Base-by-base conservation (phyloP, 1,140 invertebrate genomes). In the Drosophila navojoa region DNA sequence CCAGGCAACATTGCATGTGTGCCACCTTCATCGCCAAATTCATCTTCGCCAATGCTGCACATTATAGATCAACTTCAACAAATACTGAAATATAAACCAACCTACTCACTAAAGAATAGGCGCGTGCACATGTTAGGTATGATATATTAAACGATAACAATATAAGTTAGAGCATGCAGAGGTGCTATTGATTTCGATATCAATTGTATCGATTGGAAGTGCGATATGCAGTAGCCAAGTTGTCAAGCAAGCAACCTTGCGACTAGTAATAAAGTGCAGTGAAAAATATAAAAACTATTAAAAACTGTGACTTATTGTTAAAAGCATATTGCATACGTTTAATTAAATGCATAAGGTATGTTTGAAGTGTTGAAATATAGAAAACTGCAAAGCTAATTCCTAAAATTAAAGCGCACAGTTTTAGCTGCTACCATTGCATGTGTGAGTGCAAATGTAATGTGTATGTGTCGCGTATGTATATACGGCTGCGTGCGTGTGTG, bases 11-110 rank as follows among this genome's bases (percentile, higher is more conserved):
- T 92, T 5, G 73, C 66, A 64, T 90, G 90, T 6, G 44, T 49
- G 19, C 77, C 90, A 10, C 91, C 91, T 10, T 91, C 90, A 58
- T 91, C 91, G 3, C 90, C 89, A 57, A 91, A 90, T 70, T 92
- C 90, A 55, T 91, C 91, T 59, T 92, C 91, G 0, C 82, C 90
- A 45, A 92, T 91, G 53, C 86, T 91, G 55, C 91, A 92, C 91
- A 92, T 92, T 53, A 5, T 19, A 50, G 35, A 25, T 59, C 15
- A 15, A 57, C 71, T 75, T 54, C 67, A 64, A 45, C 7, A 59
- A 9, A 15, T 16, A 53, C 53, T 35, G 54, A 57, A 75, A 64
- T 71, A 45, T 47, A 40, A 57, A 9, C n/a, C 22, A 47, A 40
- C 40, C 35, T 19, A 9, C 29, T 15, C 22, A 53, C 19, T 19